Evolutionary conservation across 2,888 invertebrate genomes (phyloP).

Genomic region (Leptinotarsa haldemani): DNA sequence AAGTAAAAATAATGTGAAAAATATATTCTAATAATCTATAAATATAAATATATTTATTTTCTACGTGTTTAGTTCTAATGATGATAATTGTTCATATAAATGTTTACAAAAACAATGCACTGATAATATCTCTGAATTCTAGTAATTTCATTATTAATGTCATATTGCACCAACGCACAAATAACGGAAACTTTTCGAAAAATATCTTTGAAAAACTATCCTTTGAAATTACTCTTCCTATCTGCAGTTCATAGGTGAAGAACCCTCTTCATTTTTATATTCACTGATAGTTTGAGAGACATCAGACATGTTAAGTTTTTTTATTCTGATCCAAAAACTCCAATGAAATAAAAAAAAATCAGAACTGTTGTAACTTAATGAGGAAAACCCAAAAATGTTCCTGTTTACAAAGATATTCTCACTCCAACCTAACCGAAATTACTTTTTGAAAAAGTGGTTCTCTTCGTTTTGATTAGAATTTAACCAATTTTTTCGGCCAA

Average conservation of each 20-base stretch:
- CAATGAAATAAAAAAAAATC: too few relatives aligned
- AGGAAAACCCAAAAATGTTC: too few relatives aligned
- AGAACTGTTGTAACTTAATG: too few relatives aligned
- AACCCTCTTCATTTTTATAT: too few relatives aligned
- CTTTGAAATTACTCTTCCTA: neutral
- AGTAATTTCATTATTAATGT: constrained; percentile 60
- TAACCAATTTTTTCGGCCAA: too few relatives aligned
- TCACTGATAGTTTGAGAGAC: too few relatives aligned
- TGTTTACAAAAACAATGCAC: constrained; percentile 61
- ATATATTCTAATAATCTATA: constrained; percentile 54
- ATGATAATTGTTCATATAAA: constrained; percentile 59
- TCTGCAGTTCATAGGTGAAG: neutral
- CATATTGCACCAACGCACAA: constrained; percentile 63
- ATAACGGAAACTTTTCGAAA: constrained; percentile 26
- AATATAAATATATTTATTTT: constrained; percentile 61
- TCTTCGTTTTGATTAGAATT: too few relatives aligned
- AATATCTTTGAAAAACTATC: neutral
- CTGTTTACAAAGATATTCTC: too few relatives aligned
- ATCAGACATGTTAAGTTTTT: too few relatives aligned
- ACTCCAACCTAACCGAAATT: too few relatives aligned
- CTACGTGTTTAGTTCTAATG: constrained; percentile 60
- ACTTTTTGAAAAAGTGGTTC: too few relatives aligned
- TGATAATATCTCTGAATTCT: constrained; percentile 61
- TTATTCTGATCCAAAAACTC: too few relatives aligned
- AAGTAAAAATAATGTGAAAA: constrained; percentile 50